Percentiles rank a stretch among this genome's conserved stretches.
These are phyloP conservation scores for Asteroscopus sphinx DNA, from an alignment of 2,888 invertebrate species.

Conservation along the genomic window DNA sequence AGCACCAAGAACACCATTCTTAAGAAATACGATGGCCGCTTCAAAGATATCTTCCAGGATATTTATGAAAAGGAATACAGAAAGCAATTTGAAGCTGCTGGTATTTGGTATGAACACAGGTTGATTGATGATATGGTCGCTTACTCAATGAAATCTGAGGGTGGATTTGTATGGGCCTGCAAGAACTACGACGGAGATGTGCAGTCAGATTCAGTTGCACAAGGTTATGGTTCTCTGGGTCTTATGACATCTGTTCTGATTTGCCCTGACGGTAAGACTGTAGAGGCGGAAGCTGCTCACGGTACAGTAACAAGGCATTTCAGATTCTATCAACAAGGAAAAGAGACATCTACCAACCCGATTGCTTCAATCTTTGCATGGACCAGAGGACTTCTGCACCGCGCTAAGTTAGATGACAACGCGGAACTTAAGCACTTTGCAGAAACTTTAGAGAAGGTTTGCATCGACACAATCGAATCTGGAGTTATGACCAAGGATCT, in stretches of 20 bases:
- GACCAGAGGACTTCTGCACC: conserved; percentile 97
- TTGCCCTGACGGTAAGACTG: conserved; percentile 99
- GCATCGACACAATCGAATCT: conserved; percentile 97
- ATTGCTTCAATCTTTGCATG: conserved; percentile 99
- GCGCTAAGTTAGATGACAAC: conserved; percentile 98
- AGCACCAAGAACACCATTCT: conserved; percentile 99
- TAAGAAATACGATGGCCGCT: conserved; percentile 98
- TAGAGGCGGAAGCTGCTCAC: conserved; percentile 99
- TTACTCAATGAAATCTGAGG: conserved; percentile 98
- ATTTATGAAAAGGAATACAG: conserved; percentile 97
- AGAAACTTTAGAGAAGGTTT: conserved; percentile 96
- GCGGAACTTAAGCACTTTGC: conserved; percentile 93
- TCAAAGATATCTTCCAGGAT: conserved; percentile 99
- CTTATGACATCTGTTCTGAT: conserved; percentile 99
- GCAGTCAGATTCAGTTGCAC: conserved; percentile 99
- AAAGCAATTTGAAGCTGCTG: conserved; percentile 94
- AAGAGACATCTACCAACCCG: conserved; percentile 99
- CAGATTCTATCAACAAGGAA: conserved; percentile 96
- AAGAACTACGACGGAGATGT: conserved; percentile 99
- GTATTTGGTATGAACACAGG: conserved; percentile 99
- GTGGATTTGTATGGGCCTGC: conserved; percentile 99
- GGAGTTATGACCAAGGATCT: conserved; percentile 99
- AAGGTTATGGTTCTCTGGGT: conserved; percentile 98
- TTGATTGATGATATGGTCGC: conserved; percentile 99
- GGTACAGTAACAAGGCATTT: conserved; percentile 98